phyloP scores from a whole-genome alignment of 2,797 vertebrate species.

The Chelidonichthys spinosus region DNA sequence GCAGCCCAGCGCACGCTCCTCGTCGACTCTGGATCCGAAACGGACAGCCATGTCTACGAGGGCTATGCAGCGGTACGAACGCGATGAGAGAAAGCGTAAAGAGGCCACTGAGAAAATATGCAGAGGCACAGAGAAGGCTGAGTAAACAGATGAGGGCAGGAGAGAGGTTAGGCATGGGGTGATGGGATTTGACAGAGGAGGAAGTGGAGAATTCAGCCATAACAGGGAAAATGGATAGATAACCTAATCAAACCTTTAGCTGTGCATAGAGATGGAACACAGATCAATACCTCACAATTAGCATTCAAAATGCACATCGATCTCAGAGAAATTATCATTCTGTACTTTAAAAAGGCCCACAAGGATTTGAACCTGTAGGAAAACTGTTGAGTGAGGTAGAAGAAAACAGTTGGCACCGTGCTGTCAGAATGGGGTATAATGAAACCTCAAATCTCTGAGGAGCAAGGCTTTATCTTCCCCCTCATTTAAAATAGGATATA shows the following conservation, averaged over 20 bases:
- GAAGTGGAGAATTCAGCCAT: slow-evolving; percentile 68
- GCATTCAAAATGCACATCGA: slow-evolving; percentile 79
- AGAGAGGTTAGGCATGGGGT: slow-evolving; percentile 53
- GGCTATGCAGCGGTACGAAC: slow-evolving; percentile 60
- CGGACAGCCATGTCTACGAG: slow-evolving; percentile 78
- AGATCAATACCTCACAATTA: slow-evolving; percentile 80
- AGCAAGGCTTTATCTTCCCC: slow-evolving; percentile 31
- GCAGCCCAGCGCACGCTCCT: slow-evolving; percentile 82
- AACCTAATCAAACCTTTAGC: slow-evolving; percentile 75
- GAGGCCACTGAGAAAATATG: slow-evolving; percentile 45
- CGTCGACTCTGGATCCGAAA: slow-evolving; percentile 83
- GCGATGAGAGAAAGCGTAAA: slow-evolving; percentile 22
- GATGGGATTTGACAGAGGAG: slow-evolving; percentile 57
- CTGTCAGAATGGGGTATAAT: slow-evolving; percentile 42
- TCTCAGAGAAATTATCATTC: slow-evolving; percentile 72
- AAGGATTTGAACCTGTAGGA: slow-evolving; percentile 68
- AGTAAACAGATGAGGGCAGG: slow-evolving; percentile 57
- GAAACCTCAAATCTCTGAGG: slow-evolving; percentile 38
- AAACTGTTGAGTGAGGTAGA: slow-evolving; percentile 63
- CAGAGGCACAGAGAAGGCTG: slow-evolving; percentile 45
- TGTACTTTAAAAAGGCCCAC: slow-evolving; percentile 72
- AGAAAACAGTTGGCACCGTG: slow-evolving; percentile 51
- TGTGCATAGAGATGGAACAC: slow-evolving; percentile 63
- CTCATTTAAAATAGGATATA: slow-evolving; percentile 32
- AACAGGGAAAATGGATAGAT: slow-evolving; percentile 70